Conservation (phyloP, 2,888 invertebrate species). For the Erebia palarica region DNA sequence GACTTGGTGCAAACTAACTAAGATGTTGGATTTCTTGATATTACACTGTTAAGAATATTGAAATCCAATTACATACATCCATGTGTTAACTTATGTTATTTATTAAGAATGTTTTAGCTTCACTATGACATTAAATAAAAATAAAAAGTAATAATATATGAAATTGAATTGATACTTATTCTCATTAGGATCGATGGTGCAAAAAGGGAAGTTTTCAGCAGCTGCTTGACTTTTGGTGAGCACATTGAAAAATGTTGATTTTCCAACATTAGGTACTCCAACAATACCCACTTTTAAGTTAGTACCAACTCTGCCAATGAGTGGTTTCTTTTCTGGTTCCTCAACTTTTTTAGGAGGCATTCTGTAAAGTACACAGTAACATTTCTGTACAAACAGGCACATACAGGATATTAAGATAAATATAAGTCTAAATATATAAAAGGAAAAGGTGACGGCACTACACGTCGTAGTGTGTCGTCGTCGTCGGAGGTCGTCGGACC, state of each 20-base stretch:
- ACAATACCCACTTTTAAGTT: slow-evolving; percentile 98
- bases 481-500: too few relatives aligned
- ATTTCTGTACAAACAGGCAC: too few relatives aligned
- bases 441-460: too few relatives aligned
- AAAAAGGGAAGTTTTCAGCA: slow-evolving; percentile 99
- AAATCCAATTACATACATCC: too few relatives aligned
- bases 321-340: slow-evolving; percentile 92
- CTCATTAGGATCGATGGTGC: slow-evolving; percentile 99
- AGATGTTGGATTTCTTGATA: too few relatives aligned
- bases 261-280: slow-evolving; percentile 98
- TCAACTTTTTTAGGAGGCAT: slow-evolving; percentile 96
- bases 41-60: too few relatives aligned
- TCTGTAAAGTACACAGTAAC: slow-evolving; percentile 45
- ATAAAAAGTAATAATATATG: slow-evolving; percentile 26
- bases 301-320: slow-evolving; percentile 97
- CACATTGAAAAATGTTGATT: slow-evolving; percentile 99
- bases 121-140: too few relatives aligned
- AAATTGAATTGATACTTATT: slow-evolving; percentile 89
- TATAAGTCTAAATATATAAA: too few relatives aligned
- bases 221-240: slow-evolving; percentile 98
- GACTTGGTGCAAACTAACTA: too few relatives aligned
- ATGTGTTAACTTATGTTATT: neutral
- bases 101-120: neutral
- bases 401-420: too few relatives aligned
- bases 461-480: too few relatives aligned